These are phyloP conservation scores for Dryadula phaetusa DNA, from an alignment of 2,888 invertebrate species.

Conservation along the genomic window DNA sequence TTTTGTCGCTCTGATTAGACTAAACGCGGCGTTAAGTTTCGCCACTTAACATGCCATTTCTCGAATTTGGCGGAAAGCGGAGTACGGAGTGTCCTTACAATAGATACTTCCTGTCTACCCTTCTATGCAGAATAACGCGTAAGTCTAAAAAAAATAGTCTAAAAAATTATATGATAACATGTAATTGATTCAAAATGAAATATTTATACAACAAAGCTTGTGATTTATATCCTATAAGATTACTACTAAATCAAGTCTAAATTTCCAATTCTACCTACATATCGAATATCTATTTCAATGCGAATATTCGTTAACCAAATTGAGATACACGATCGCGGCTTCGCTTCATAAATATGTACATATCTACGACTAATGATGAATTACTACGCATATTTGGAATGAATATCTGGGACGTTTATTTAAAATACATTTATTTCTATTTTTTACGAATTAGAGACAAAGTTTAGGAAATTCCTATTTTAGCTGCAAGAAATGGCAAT, in stretches of 20 bases:
- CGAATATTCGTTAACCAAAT: conserved; percentile 12
- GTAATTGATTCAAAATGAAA: neutral
- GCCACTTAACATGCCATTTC: too few relatives aligned
- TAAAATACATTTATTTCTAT: too few relatives aligned
- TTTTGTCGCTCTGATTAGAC: too few relatives aligned
- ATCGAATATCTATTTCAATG: neutral
- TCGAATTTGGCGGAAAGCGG: too few relatives aligned
- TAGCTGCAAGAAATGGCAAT: too few relatives aligned
- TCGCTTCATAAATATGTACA: conserved; percentile 12
- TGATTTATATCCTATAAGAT: neutral
- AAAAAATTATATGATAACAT: neutral
- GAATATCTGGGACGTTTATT: neutral
- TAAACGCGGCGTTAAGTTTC: too few relatives aligned
- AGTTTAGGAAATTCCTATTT: too few relatives aligned
- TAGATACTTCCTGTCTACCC: too few relatives aligned
- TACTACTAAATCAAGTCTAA: neutral
- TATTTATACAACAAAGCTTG: neutral
- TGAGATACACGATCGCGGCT: conserved; percentile 7
- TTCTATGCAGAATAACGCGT: too few relatives aligned
- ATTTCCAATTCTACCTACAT: neutral
- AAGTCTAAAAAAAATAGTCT: too few relatives aligned
- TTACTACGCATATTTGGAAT: neutral
- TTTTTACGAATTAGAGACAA: too few relatives aligned
- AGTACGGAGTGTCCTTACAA: too few relatives aligned
- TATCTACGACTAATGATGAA: conserved; percentile 5